Conservation (phyloP, 1,140 invertebrate genomes). For the Phortica variegata region DNA sequence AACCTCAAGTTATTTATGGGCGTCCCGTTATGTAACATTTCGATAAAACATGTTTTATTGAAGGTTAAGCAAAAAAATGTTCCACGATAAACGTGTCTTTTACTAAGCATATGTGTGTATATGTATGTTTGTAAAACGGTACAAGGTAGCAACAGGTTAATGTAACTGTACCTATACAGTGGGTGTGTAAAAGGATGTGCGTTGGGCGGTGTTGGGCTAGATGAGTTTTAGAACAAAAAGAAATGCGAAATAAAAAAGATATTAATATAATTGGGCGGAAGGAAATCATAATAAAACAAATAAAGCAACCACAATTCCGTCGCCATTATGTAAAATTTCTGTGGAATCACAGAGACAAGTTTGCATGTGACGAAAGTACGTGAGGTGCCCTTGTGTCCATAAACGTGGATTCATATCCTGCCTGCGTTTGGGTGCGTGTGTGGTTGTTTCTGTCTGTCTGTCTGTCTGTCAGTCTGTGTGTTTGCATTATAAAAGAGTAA, state of each 20-base stretch:
- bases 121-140: background rate
- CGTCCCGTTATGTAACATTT: too few relatives aligned
- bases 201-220: too few relatives aligned
- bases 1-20: too few relatives aligned
- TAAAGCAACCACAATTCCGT: constrained; percentile 5
- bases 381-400: background rate
- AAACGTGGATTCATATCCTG: constrained; percentile 13
- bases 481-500: background rate
- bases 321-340: background rate
- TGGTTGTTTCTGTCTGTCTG: too few relatives aligned
- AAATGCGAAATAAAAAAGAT: background rate
- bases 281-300: constrained; percentile 24
- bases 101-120: background rate
- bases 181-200: background rate
- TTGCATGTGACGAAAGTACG: background rate
- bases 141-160: background rate
- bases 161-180: constrained; percentile 1
- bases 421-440: constrained; percentile 14
- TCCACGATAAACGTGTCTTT: too few relatives aligned
- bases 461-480: too few relatives aligned
- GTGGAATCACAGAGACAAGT: background rate
- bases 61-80: too few relatives aligned
- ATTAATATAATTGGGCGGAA: constrained; percentile 7
- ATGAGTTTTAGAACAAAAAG: constrained; percentile 11
- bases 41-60: too few relatives aligned